Evolutionary conservation across 2,888 invertebrate species (phyloP), one percentile per base, ranked within the genome.

Genomic region (Eutolmus rufibarbis): DNA sequence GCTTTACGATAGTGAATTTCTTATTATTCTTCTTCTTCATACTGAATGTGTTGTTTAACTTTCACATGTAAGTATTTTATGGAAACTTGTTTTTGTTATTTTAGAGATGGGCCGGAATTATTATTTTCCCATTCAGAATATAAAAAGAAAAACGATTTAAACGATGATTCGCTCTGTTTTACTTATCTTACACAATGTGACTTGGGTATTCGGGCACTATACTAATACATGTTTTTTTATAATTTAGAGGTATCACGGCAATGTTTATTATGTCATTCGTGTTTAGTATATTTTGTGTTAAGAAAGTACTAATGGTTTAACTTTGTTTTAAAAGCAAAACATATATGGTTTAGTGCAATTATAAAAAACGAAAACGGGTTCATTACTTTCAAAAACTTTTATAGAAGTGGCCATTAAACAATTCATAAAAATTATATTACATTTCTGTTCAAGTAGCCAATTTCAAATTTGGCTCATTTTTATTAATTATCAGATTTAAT

Each of bases 1-100:
- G 82, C 82, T 82, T 82, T 82, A 56, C 31, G 46, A 79, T 82
- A 82, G 82, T 82, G 57, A 82, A 82, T 82, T 82, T 82, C 37
- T 46, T 82, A 51, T 28, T 81, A 40, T 56, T 81, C 57, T 66
- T 66, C 28, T 66, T 66, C 66, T 66, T 66, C 66, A 66, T 66
- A 23, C 66, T 66, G 66, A 66, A 66, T 82, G 82, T 82, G 82
- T 82, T 82, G 82, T 82, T 51, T 57, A 79, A 2, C 46, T 46
- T 79, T 56, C 31, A 82, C 51, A 37, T 82, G 66, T 82, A 82
- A 82, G 82, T 82, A 57, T 82, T 82, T 56, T 81, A 81, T 57
- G 34, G n/a, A 82, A 19, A 82, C n/a, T 82, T 82, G 82, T 66
- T 82, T 82, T 82, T 82, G 82, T 82, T 82, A 57, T 82, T 82